Evolutionary conservation across 2,113 vertebrate genomes (phyloP).

Genomic region (Atrichornis clamosus): DNA sequence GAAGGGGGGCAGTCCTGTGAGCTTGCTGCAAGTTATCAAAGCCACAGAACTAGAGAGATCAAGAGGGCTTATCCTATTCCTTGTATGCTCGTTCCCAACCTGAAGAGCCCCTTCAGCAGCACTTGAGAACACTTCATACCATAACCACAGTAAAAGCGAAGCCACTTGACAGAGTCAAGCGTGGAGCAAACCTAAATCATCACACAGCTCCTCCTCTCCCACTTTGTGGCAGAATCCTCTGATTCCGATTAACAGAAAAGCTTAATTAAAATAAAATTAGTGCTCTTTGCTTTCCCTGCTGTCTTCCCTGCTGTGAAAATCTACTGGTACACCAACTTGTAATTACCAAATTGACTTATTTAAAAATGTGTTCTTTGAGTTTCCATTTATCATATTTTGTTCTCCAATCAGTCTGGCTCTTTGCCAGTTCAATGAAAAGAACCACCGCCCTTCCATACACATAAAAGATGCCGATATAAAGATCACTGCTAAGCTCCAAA

Average conservation of each 20-base stretch:
- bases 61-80: background rate
- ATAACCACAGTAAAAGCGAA: background rate
- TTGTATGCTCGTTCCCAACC: background rate
- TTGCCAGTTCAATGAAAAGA: background rate
- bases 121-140: conserved; percentile 32
- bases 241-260: conserved; percentile 22
- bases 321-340: background rate
- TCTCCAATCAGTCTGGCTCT: background rate
- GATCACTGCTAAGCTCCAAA: background rate
- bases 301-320: conserved; percentile 38
- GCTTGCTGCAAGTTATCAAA: background rate
- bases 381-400: conserved; percentile 1
- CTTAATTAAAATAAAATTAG: conserved; percentile 57
- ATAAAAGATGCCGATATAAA: background rate
- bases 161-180: conserved; percentile 16
- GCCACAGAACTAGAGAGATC: background rate
- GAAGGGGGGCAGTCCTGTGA: background rate
- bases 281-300: background rate
- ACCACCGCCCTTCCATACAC: background rate
- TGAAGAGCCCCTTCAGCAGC: background rate
- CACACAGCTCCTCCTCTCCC: background rate
- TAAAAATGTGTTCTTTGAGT: background rate
- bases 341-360: conserved; percentile 40
- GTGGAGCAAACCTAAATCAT: background rate
- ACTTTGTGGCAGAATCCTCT: background rate